Evolutionary conservation across 2,113 vertebrate genomes (phyloP).

Genomic region (Gobius niger): DNA sequence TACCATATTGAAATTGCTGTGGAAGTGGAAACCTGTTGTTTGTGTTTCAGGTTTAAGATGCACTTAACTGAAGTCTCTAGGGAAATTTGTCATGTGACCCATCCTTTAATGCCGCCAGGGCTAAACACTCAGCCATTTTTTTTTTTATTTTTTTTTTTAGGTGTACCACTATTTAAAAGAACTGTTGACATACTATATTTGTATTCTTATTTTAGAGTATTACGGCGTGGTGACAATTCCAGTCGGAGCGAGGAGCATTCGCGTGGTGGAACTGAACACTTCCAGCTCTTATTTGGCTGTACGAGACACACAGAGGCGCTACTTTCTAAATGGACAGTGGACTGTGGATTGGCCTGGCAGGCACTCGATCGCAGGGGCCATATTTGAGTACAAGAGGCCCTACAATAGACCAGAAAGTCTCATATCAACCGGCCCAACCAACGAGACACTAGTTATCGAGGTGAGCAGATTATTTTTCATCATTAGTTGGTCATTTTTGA

Average conservation of each 20-base stretch:
- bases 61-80: no score
- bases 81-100: no score
- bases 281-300: conserved; percentile 86
- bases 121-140: no score
- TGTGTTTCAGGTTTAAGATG: no score
- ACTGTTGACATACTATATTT: not conserved
- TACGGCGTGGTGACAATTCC: conserved; percentile 82
- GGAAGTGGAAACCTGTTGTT: not conserved
- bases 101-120: no score
- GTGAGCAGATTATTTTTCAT: conserved; percentile 55
- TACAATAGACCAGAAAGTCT: conserved; percentile 83
- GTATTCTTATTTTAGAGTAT: conserved; percentile 75
- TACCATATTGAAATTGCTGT: not conserved
- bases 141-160: no score
- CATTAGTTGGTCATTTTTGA: not conserved
- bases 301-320: conserved; percentile 76
- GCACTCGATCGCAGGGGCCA: conserved; percentile 81
- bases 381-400: conserved; percentile 84
- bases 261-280: conserved; percentile 78
- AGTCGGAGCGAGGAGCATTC: conserved; percentile 82
- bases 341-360: conserved; percentile 85
- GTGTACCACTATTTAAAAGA: not conserved
- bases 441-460: conserved; percentile 85
- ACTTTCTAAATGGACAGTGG: conserved; percentile 87
- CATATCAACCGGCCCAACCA: conserved; percentile 81